Base-by-base conservation (phyloP, 2,797 vertebrate species). In the Neomorphus geoffroyi region DNA sequence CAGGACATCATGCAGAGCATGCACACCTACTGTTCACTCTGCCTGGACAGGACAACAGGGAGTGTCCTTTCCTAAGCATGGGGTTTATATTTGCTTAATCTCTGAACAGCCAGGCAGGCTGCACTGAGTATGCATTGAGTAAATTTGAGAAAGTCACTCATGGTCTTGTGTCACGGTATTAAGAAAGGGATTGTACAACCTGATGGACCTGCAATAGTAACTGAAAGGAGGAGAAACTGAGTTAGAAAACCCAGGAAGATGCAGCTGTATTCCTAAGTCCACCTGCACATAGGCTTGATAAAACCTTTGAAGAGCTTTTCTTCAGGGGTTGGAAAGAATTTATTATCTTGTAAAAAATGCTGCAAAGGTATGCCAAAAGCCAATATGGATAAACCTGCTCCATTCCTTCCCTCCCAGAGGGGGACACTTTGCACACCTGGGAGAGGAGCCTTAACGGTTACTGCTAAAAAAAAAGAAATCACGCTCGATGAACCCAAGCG, bases 41-140 rank as follows among this genome's bases (percentile, higher is more conserved):
- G 45, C 21, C 60, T 33, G 53, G 45, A 8, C 11, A 9, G 11
- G 51, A 28, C 17, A 26, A 18, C 8, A 6, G 30, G 22, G 27
- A 48, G 6, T 11, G 7, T 18, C 21, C 21, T 62, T 71, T 65
- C 80, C 58, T 53, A 21, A 30, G 37, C 16, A 16, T 41, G 41
- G 23, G 17, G 17, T 54, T 66, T 46, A 5, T 32, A 35, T 35
- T 57, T 72, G 39, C 30, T 60, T 60, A 23, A 11, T 45, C 17
- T 48, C 51, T 41, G 53, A 66, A 35, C 37, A 58, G 51, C 58
- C 58, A 53, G 60, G 46, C 32, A 61, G 61, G 45, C 53, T 45
- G 24, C 1, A 0, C 8, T 10, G 22, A 70, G 9, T 17, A 13
- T 22, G 28, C 10, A 7, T 35, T 13, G 41, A 32, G 37, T 35